phyloP scores from a whole-genome alignment of 2,113 vertebrate species.

The Oncorhynchus keta region DNA sequence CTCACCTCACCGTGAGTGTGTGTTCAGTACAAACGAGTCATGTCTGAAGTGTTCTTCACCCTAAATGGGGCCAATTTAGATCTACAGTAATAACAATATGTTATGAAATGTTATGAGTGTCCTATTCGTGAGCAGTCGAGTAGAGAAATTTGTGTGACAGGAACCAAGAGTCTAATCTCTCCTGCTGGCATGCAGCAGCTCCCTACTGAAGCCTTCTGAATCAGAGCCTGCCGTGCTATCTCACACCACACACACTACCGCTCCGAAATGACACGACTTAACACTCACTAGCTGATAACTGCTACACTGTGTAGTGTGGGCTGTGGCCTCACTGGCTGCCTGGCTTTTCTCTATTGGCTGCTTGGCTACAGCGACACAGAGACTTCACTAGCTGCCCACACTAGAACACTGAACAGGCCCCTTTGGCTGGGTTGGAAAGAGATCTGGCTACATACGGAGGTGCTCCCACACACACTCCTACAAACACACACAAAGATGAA shows the following conservation, averaged over 20 bases:
- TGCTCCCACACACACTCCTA: background rate
- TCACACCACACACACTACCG: conserved; percentile 30
- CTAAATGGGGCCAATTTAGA: no score
- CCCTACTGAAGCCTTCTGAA: conserved; percentile 36
- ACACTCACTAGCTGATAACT: conserved; percentile 46
- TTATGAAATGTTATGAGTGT: background rate
- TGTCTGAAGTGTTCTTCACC: background rate
- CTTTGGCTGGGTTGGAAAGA: background rate
- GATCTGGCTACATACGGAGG: conserved; percentile 22
- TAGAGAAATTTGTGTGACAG: conserved; percentile 9
- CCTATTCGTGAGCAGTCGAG: background rate
- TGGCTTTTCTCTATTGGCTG: background rate
- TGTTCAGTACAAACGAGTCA: background rate
- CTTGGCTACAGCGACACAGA: background rate
- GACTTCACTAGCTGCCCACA: background rate
- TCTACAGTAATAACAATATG: no score
- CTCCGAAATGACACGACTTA: conserved; percentile 41
- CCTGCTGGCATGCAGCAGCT: conserved; percentile 50
- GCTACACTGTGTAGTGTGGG: background rate
- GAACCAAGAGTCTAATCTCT: conserved; percentile 47
- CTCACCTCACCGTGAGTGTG: background rate
- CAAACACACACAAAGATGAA: conserved; percentile 3
- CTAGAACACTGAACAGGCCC: background rate
- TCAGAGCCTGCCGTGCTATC: conserved; percentile 45
- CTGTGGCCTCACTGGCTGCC: background rate